These are phyloP conservation scores for Stictonetta naevosa DNA, from an alignment of 2,113 vertebrate species.

Conservation along the genomic window DNA sequence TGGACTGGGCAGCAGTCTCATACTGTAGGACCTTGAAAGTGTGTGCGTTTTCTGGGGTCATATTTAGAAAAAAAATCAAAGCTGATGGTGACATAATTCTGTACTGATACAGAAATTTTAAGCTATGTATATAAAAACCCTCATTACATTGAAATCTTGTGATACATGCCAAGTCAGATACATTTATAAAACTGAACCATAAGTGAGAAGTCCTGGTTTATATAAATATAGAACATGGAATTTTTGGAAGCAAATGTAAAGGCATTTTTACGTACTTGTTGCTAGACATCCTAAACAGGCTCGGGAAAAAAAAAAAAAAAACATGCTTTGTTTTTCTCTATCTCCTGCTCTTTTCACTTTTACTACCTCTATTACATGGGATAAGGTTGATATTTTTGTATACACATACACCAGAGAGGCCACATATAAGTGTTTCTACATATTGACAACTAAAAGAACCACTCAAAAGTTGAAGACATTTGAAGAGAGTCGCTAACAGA, in stretches of 20 bases:
- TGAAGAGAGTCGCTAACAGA: not conserved
- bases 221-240: not conserved
- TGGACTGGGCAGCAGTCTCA: not conserved
- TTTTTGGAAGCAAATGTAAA: not conserved
- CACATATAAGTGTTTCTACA: not conserved
- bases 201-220: not conserved
- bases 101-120: not conserved
- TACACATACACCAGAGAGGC: rapidly evolving
- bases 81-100: not conserved
- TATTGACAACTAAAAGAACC: not conserved
- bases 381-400: not conserved
- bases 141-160: not conserved
- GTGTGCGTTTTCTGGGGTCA: not conserved
- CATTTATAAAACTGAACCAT: not conserved
- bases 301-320: not conserved
- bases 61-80: not conserved
- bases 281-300: not conserved
- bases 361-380: not conserved
- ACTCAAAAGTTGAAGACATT: not conserved
- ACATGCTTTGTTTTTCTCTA: not conserved
- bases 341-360: not conserved
- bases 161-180: not conserved
- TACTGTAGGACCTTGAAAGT: not conserved
- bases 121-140: not conserved
- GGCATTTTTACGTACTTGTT: not conserved